These are phyloP conservation scores for Ceratitis capitata DNA, from an alignment of 1,140 invertebrate genomes.

Conservation along the genomic window DNA sequence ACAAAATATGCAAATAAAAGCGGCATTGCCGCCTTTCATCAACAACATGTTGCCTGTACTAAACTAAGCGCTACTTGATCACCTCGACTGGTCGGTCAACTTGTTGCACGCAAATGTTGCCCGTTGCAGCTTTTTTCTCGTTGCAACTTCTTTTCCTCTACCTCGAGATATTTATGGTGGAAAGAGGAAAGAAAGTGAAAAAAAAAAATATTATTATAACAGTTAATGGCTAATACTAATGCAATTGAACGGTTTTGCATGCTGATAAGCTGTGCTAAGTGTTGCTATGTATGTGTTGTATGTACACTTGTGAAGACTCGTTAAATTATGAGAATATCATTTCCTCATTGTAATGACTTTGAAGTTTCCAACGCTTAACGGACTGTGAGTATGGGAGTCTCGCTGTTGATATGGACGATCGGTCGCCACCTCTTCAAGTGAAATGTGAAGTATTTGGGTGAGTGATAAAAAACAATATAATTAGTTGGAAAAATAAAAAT, in stretches of 20 bases:
- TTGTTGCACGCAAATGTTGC: constrained; percentile 31
- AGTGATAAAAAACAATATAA: background rate
- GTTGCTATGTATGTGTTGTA: no score
- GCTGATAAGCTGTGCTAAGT: no score
- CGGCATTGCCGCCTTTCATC: constrained; percentile 25
- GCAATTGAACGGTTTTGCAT: constrained; percentile 32
- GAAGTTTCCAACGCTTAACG: background rate
- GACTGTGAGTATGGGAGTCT: no score
- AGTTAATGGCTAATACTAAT: constrained; percentile 25
- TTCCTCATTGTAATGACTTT: constrained; percentile 30
- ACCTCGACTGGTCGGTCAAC: background rate
- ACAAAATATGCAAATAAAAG: constrained; percentile 35
- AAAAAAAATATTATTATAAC: background rate
- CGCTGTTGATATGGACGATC: no score
- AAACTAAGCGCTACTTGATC: constrained; percentile 2
- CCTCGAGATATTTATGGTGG: background rate
- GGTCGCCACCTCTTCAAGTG: no score
- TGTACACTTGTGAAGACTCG: constrained; percentile 7
- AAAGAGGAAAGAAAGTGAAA: constrained; percentile 15
- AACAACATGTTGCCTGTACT: background rate
- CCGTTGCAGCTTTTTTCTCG: background rate
- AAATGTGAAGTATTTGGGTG: background rate
- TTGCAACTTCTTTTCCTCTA: background rate
- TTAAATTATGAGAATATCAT: constrained; percentile 38
- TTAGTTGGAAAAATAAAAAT: background rate